phyloP scores from a whole-genome alignment of 1,140 invertebrate species.

The Helicoverpa armigera region DNA sequence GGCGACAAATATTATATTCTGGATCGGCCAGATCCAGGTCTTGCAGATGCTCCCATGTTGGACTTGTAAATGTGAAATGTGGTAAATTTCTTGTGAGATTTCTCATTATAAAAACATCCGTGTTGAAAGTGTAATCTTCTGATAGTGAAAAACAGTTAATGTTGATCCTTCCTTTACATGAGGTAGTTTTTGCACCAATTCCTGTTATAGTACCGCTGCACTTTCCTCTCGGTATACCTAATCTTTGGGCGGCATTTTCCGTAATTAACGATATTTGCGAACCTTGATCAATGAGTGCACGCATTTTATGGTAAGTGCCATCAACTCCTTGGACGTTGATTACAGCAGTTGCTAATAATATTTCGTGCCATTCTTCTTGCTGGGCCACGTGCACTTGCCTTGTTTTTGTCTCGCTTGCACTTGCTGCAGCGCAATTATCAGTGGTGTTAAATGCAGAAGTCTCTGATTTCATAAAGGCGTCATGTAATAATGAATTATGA shows the following conservation, averaged over 20 bases:
- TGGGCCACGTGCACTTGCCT: slow-evolving; percentile 7
- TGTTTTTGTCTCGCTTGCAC: neutral
- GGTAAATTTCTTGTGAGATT: slow-evolving; percentile 48
- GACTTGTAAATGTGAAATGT: slow-evolving; percentile 33
- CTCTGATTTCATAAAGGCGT: neutral
- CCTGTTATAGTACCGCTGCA: slow-evolving; percentile 1
- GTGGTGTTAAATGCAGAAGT: neutral
- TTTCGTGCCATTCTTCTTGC: slow-evolving; percentile 13
- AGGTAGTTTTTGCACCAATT: neutral
- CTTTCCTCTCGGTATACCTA: neutral
- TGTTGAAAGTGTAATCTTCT: neutral
- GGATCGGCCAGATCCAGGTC: slow-evolving; percentile 46
- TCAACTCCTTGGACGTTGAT: slow-evolving; percentile 46
- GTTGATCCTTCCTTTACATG: neutral
- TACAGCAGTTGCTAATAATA: slow-evolving; percentile 45
- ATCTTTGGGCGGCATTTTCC: slow-evolving; percentile 11
- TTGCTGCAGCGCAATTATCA: neutral
- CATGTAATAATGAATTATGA: slow-evolving; percentile 29
- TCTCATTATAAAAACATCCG: slow-evolving; percentile 36
- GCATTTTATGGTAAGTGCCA: slow-evolving; percentile 37
- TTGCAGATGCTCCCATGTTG: slow-evolving; percentile 14
- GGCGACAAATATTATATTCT: slow-evolving; percentile 33
- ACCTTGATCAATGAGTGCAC: slow-evolving; percentile 64
- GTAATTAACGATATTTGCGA: slow-evolving; percentile 42
- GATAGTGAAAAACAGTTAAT: neutral